phyloP scores from a whole-genome alignment of 2,113 vertebrate species.

The Apus apus region DNA sequence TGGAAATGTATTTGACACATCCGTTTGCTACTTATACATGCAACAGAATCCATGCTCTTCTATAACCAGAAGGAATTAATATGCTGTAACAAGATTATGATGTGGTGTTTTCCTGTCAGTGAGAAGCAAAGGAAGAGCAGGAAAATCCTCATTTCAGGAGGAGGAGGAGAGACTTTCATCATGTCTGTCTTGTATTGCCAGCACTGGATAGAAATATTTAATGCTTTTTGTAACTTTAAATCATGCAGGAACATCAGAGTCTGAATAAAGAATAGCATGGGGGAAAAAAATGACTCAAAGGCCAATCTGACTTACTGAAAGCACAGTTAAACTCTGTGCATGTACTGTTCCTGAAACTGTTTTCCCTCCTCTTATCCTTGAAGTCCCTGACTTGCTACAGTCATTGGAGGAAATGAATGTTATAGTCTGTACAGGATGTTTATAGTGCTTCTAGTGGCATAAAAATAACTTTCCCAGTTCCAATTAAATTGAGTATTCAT shows the following conservation, averaged over 20 bases:
- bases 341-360: not conserved
- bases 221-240: not conserved
- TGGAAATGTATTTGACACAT: not conserved
- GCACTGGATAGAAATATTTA: not conserved
- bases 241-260: not conserved
- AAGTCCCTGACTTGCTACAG: not conserved
- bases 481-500: not conserved
- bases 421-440: slow-evolving; percentile 41
- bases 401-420: slow-evolving; percentile 38
- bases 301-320: slow-evolving; percentile 5
- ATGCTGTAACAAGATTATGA: not conserved
- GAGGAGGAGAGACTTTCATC: not conserved
- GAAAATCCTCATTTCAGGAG: not conserved
- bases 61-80: not conserved
- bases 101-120: not conserved
- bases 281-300: slow-evolving; percentile 38
- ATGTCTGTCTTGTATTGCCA: not conserved
- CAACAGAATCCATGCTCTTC: not conserved
- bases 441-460: not conserved
- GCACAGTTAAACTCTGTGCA: not conserved
- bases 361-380: slow-evolving; percentile 46
- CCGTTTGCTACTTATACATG: not conserved
- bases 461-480: slow-evolving; percentile 54
- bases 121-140: not conserved
- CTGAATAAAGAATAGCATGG: not conserved